Evolutionary conservation across 2,888 invertebrate genomes (phyloP), one percentile per base, ranked within the genome.

Genomic region (Hirtodrosophila histrioides): DNA sequence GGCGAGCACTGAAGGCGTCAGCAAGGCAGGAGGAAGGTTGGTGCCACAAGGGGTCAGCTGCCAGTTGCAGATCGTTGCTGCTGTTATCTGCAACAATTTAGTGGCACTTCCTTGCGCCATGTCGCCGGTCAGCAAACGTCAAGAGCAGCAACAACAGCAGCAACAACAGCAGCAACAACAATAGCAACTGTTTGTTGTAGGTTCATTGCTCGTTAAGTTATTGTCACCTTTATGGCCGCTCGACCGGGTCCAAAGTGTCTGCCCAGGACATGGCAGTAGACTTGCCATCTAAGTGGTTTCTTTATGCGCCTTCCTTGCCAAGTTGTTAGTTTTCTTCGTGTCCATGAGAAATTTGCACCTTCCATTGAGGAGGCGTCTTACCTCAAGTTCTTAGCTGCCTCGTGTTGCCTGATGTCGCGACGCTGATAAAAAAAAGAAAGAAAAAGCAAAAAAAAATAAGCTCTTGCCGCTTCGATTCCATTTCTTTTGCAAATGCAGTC

Each of bases 161-260:
- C n/a, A n/a, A n/a, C n/a, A n/a, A n/a, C n/a, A n/a, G n/a, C n/a
- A n/a, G n/a, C n/a, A n/a, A 29, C n/a, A 23, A 41, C 60, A 46
- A 31, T 31, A 60, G 54, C 55, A 50, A 50, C 45, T 39, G 70
- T 36, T 60, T 60, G 48, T 48, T 44, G 70, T 73, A 81, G 78
- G 89, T 90, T 89, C 89, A 89, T 89, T 89, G 89, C 89, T 88
- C 89, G 86, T 86, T 86, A 85, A 80, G 88, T 90, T 90, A 88
- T 89, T 89, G 90, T 89, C 89, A 89, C 88, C 88, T 89, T 88
- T 87, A 81, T 74, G 61, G 81, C 68, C 72, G 54, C 63, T 70
- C 62, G 62, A 51, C 62, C 61, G 67, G 69, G 67, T 61, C 69
- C 67, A 65, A 74, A 83, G 79, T 83, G 75, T 77, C 76, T 76